Evolutionary conservation across 2,888 invertebrate species (phyloP).

Genomic region (Osedax fenrisi): DNA sequence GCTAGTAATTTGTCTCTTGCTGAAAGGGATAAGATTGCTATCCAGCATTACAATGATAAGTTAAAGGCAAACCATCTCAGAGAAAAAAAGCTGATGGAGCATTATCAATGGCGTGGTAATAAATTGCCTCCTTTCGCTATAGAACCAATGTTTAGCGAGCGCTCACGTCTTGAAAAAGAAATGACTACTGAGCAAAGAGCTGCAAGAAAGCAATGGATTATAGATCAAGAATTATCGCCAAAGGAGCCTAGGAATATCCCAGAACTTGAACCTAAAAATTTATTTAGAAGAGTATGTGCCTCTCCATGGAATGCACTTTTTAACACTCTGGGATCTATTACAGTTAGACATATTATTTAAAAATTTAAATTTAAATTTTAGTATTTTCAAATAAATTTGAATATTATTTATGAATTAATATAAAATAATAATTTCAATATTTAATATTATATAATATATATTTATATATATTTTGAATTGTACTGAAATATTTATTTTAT

Average conservation of each 20-base stretch:
- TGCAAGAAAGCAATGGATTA: constrained; percentile 45
- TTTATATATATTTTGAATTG: neutral
- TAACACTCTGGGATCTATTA: constrained; percentile 31
- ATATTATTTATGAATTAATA: neutral
- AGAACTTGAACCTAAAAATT: constrained; percentile 40
- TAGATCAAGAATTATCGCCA: constrained; percentile 44
- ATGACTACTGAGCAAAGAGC: constrained; percentile 46
- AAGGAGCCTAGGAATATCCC: constrained; percentile 42
- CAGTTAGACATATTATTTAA: too few species aligned
- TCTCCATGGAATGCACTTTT: constrained; percentile 39
- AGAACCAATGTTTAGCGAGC: constrained; percentile 42
- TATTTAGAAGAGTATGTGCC: constrained; percentile 39
- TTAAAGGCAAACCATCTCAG: constrained; percentile 17
- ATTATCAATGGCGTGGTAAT: constrained; percentile 39
- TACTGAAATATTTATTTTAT: neutral
- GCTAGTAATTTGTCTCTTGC: neutral
- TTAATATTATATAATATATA: neutral
- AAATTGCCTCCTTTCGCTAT: constrained; percentile 44
- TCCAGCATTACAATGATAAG: neutral
- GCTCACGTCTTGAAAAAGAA: constrained; percentile 39
- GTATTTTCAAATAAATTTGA: neutral
- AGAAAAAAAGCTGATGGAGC: constrained; percentile 32
- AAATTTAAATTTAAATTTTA: too few species aligned
- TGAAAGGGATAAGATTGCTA: neutral
- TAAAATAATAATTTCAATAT: neutral